Percentiles rank a stretch among this genome's conserved stretches.
Evolutionary conservation across 2,888 invertebrate genomes (phyloP).

Genomic region (Polymixis lichenea): DNA sequence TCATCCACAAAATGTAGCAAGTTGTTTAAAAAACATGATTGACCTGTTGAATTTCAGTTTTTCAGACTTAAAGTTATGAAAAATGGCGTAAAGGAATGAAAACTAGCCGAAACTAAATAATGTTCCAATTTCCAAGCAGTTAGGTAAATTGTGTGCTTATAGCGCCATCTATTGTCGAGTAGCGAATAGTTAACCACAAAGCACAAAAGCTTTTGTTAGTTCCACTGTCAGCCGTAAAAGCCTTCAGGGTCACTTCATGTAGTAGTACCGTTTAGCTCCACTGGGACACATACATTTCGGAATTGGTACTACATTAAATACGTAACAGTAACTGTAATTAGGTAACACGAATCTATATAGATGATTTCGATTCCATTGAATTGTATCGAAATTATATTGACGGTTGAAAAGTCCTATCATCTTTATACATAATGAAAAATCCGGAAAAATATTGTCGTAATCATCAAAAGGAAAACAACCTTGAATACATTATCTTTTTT

Average conservation of each 20-base stretch:
- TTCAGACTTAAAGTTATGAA: background rate
- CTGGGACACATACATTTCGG: background rate
- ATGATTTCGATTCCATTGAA: background rate
- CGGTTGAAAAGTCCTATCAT: too few species aligned
- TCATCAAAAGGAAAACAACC: slow-evolving; percentile 12
- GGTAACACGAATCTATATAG: background rate
- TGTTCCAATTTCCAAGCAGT: too few species aligned
- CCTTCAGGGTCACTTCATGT: background rate
- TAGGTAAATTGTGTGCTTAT: background rate
- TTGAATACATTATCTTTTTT: slow-evolving; percentile 23
- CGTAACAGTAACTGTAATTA: background rate
- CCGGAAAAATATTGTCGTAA: background rate
- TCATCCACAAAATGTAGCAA: too few species aligned
- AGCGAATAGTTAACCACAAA: slow-evolving; percentile 63
- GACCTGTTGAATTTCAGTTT: background rate
- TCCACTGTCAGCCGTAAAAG: slow-evolving; percentile 33
- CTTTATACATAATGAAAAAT: too few species aligned
- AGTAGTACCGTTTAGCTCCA: slow-evolving; percentile 2
- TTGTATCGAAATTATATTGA: background rate
- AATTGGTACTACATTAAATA: background rate
- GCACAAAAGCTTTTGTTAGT: slow-evolving; percentile 43
- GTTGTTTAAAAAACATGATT: background rate
- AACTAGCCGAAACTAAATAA: too few species aligned
- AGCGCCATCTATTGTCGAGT: slow-evolving; percentile 77
- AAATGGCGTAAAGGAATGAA: background rate